Conservation (phyloP, 2,797 vertebrate species). For the Gobionotothen gibberifrons region DNA sequence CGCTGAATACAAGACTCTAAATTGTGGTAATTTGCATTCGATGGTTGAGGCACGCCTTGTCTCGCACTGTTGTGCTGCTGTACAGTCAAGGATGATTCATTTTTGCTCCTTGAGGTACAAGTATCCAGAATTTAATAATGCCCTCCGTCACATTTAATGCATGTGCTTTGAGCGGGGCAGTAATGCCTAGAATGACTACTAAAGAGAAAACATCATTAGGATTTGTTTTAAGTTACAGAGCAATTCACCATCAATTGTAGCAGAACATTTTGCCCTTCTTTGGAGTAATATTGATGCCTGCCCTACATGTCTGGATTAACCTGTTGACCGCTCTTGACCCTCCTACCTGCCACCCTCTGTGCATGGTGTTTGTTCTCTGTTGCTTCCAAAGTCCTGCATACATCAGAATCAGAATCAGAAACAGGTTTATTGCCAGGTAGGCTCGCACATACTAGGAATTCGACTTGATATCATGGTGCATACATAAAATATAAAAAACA, state of each 20-base stretch:
- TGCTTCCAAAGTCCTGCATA: background rate
- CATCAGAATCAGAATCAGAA: too few species aligned
- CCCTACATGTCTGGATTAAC: conserved; percentile 22
- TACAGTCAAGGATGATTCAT: conserved; percentile 90
- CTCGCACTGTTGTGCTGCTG: conserved; percentile 89
- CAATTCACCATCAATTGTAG: conserved; percentile 21
- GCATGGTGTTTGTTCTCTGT: background rate
- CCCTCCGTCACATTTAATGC: conserved; percentile 70
- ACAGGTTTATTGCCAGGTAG: too few species aligned
- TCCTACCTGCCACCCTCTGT: background rate
- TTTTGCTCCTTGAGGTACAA: conserved; percentile 77
- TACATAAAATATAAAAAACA: too few species aligned
- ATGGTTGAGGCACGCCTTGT: conserved; percentile 91
- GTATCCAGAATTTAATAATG: conserved; percentile 77
- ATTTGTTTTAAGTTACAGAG: conserved; percentile 33
- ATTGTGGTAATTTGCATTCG: conserved; percentile 97
- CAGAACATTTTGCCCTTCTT: conserved; percentile 4
- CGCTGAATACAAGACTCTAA: conserved; percentile 97
- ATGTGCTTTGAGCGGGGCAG: conserved; percentile 23
- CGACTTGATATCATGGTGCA: too few species aligned
- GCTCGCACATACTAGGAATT: too few species aligned
- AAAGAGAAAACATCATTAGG: conserved; percentile 24
- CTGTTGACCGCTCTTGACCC: background rate
- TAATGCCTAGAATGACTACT: conserved; percentile 12
- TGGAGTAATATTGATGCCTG: conserved; percentile 21